Conservation (phyloP, 2,797 vertebrate species). For the Kryptopterus vitreolus region DNA sequence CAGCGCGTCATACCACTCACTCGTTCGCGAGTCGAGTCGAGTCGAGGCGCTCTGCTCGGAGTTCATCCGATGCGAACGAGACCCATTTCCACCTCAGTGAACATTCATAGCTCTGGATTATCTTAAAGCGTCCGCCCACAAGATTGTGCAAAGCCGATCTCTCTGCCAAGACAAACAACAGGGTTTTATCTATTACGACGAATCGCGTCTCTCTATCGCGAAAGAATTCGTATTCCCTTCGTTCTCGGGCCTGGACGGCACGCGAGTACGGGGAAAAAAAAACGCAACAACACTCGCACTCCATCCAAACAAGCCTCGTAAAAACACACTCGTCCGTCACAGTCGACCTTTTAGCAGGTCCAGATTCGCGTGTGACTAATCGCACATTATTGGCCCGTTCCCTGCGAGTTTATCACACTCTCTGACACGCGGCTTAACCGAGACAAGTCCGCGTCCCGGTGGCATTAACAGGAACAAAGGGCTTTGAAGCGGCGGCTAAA, state of each 20-base stretch:
- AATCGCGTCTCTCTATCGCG: not conserved
- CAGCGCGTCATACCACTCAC: not conserved
- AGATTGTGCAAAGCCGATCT: not conserved
- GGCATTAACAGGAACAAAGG: slow-evolving; percentile 12
- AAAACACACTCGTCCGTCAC: slow-evolving; percentile 18
- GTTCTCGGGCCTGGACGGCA: not conserved
- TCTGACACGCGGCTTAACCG: slow-evolving; percentile 23
- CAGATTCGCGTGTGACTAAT: slow-evolving; percentile 16
- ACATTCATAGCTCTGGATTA: not conserved
- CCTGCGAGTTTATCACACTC: slow-evolving; percentile 15
- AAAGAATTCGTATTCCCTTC: not conserved
- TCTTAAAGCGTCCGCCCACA: not conserved
- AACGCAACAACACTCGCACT: not conserved
- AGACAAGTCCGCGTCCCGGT: slow-evolving; percentile 2
- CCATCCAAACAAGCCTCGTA: slow-evolving; percentile 30
- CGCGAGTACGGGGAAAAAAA: not conserved
- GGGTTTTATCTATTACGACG: not conserved
- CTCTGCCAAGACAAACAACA: slow-evolving; percentile 13
- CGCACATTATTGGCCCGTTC: slow-evolving; percentile 14
- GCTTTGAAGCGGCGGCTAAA: slow-evolving; percentile 21
- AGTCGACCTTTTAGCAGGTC: not conserved
- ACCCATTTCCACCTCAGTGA: not conserved
- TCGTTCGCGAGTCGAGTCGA: too few relatives aligned
- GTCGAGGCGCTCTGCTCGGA: not conserved
- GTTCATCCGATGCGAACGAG: not conserved